A percentile compares a stretch with the other conserved stretches of the same genome.
Conservation (phyloP, 2,888 invertebrate genomes). For the Eupithecia vulgata region DNA sequence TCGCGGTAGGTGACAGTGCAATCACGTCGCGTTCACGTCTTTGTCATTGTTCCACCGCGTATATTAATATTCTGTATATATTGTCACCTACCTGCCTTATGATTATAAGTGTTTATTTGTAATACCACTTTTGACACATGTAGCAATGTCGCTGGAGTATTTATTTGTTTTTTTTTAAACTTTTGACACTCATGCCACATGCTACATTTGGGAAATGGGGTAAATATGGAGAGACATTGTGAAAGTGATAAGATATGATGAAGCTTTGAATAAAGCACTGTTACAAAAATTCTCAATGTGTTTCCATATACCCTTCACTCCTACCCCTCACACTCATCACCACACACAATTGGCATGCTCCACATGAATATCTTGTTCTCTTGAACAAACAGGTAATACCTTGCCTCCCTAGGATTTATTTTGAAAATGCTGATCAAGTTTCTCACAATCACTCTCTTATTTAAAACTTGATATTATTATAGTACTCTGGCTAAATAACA, state of each 20-base stretch:
- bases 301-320: conserved; percentile 84
- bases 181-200: conserved; percentile 79
- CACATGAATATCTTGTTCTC: conserved; percentile 1
- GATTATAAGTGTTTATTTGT: conserved; percentile 83
- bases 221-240: conserved; percentile 89
- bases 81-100: conserved; percentile 79
- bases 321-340: conserved; percentile 52
- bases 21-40: conserved; percentile 68
- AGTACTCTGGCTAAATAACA: no score
- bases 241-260: conserved; percentile 84
- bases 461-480: no score
- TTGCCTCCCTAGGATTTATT: not conserved
- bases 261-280: conserved; percentile 87
- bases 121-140: conserved; percentile 85
- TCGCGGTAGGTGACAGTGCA: conserved; percentile 46
- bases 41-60: conserved; percentile 82
- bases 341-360: conserved; percentile 14
- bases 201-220: conserved; percentile 87
- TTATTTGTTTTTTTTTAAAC: conserved; percentile 72
- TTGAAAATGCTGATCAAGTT: not conserved
- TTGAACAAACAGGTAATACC: not conserved
- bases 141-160: conserved; percentile 83
- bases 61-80: conserved; percentile 77
- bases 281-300: conserved; percentile 87
- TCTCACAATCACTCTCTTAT: no score